Base-by-base conservation (phyloP, 1,140 invertebrate genomes). In the Drosophila fuyamai region DNA sequence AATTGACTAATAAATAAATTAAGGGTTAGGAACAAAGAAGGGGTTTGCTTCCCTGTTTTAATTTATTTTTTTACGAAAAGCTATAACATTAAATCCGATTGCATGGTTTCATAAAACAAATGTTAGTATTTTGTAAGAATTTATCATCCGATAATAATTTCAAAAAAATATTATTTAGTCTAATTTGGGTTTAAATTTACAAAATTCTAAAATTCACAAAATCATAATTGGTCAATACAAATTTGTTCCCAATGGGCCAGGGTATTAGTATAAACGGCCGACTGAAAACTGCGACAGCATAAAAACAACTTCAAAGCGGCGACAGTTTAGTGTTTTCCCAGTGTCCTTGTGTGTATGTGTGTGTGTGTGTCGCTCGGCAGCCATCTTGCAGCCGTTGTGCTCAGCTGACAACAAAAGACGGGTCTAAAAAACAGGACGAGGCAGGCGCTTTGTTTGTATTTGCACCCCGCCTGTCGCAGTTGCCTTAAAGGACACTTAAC, bases 361-460 rank as follows among this genome's bases (percentile, higher is more conserved):
- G 50, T 55, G 53, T 12, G 38, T 48, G 14, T 36, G 23, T 8
- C 43, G 55, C 56, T 66, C 32, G 58, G 58, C 58, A 51, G 71
- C 71, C 73, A 76, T 65, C 71, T 75, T 75, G 73, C 32, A 47
- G 55, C 54, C 29, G 50, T 40, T 57, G 67, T 70, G 67, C 67
- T 71, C 67, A 71, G 67, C 67, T 59, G 73, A 76, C 73, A 76
- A 76, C 72, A 76, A 76, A 76, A 76, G 72, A 67, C 72, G 60
- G 62, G 47, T 9, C 23, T 6, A 27, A 48, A 48, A 74, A 47
- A 65, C 59, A 74, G 61, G 50, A 55, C 55, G 40, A 61, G 53
- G 58, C 60, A 53, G 65, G 60, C 65, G 66, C 41, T 70, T 57
- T 70, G 63, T 71, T 57, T 65, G 60, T 70, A 51, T 70, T 57